A percentile compares a stretch with the other conserved stretches of the same genome.
phyloP scores from a whole-genome alignment of 2,797 vertebrate genomes.

The Etheostoma nigrum region DNA sequence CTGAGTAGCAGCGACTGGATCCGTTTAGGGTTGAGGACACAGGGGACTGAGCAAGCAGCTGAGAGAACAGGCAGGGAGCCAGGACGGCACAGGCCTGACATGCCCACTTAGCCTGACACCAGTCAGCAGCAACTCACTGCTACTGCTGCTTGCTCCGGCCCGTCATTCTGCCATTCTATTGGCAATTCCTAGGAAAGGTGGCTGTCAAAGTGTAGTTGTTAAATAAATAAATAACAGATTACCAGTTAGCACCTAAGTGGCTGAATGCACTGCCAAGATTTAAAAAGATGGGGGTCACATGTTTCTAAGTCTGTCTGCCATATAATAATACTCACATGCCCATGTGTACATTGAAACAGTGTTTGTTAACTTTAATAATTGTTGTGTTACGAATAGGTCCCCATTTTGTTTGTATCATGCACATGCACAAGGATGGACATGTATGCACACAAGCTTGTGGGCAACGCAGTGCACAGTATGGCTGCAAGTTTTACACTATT shows the following conservation, averaged over 20 bases:
- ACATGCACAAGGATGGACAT: too few species aligned
- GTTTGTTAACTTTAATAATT: background rate
- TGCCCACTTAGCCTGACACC: slow-evolving; percentile 78
- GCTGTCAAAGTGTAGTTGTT: slow-evolving; percentile 33
- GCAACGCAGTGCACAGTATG: too few species aligned
- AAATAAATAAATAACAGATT: slow-evolving; percentile 30
- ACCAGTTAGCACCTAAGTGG: background rate
- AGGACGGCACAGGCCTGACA: slow-evolving; percentile 75
- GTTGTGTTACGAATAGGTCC: background rate
- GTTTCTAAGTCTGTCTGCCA: background rate
- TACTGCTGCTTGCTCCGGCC: slow-evolving; percentile 47
- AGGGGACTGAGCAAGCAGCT: slow-evolving; percentile 77
- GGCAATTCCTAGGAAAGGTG: slow-evolving; percentile 40
- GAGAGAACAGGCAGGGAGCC: slow-evolving; percentile 80
- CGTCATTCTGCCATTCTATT: slow-evolving; percentile 32
- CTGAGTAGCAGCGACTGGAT: slow-evolving; percentile 79
- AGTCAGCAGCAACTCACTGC: slow-evolving; percentile 67
- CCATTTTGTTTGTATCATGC: background rate
- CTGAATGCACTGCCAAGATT: background rate
- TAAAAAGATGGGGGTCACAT: background rate
- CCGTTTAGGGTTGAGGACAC: slow-evolving; percentile 78
- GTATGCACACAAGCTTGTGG: background rate
- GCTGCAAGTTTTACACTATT: background rate
- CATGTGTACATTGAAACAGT: background rate
- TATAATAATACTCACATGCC: background rate